phyloP scores from a whole-genome alignment of 1,140 invertebrate species.

The Solen grandis region DNA sequence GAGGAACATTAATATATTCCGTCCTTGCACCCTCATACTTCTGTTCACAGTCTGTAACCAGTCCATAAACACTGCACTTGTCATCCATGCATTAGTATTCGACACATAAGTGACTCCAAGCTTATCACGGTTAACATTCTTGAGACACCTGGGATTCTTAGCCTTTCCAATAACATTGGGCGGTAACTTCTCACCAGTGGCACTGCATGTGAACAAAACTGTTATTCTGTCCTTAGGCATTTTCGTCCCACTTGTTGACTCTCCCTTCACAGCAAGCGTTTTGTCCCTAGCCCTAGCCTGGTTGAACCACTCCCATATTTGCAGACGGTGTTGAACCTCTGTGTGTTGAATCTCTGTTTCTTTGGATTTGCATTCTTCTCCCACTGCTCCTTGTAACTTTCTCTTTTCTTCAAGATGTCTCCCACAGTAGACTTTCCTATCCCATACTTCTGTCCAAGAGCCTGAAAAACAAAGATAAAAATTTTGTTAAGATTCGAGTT shows the following conservation, averaged over 20 bases:
- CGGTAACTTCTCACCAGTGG: constrained; percentile 61
- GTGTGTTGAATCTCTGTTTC: constrained; percentile 4
- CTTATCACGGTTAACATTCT: constrained; percentile 48
- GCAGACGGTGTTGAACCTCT: constrained; percentile 15
- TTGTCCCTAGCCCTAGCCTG: constrained; percentile 51
- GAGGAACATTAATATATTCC: constrained; percentile 60
- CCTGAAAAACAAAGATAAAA: constrained; percentile 4
- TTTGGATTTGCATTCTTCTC: constrained; percentile 11
- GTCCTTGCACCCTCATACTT: constrained; percentile 57
- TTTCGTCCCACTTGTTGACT: constrained; percentile 52
- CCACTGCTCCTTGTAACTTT: constrained; percentile 18
- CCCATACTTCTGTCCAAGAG: constrained; percentile 20
- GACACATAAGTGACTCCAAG: constrained; percentile 48
- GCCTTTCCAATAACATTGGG: constrained; percentile 62
- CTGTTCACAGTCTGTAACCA: constrained; percentile 63
- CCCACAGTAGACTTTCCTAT: constrained; percentile 33
- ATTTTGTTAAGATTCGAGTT: background rate
- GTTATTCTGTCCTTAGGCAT: constrained; percentile 62
- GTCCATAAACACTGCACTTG: constrained; percentile 67
- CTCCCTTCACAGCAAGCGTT: constrained; percentile 51
- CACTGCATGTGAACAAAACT: constrained; percentile 53
- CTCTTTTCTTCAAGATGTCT: constrained; percentile 47
- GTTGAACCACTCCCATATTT: constrained; percentile 53
- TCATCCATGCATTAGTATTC: constrained; percentile 66
- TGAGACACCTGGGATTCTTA: constrained; percentile 62